Evolutionary conservation across 2,888 invertebrate genomes (phyloP), one percentile per base, ranked within the genome.

Genomic region (Hemicrepidius hirtus): DNA sequence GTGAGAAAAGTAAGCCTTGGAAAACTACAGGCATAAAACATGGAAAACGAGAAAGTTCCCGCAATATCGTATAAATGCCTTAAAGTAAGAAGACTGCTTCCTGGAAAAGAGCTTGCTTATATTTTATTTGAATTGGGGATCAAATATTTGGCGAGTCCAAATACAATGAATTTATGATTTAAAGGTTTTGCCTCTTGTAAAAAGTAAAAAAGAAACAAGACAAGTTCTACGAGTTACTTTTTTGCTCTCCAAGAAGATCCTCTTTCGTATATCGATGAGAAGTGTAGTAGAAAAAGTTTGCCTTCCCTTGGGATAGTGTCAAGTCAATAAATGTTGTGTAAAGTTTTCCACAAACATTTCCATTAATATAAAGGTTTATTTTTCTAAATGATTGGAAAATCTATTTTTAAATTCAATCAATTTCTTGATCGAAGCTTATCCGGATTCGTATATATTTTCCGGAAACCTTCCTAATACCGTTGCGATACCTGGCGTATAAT

Each of bases 401-500:
- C 20, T 37, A 6, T 53, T 21, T 35, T 35, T 21, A 28, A 66
- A 66, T 53, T 66, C 32, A 66, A 66, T 66, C 66, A 66, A 44
- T 37, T 24, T 18, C 28, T 18, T 55, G 49, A 64, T 64, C 64
- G 18, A 64, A 35, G 35, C 18, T 55, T 53, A 66, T 66, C 55
- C 1, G 50, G 16, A 40, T 66, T 55, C 44, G 53, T 12, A n/a
- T n/a, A n/a, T n/a, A 44, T 35, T 67, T 67, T 59, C 28, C 44
- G 59, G 44, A 9, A 55, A 24, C 59, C 49, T 44, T 46, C 59
- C 46, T 59, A 59, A 59, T 59, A 67, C 44, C 28, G 59, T 46
- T 12, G 37, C 21, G 57, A 21, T 24, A 69, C 68, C 68, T 63
- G 62, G 63, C 18, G 62, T 69, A 69, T 69, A 69, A 69, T 69